Evolutionary conservation across 2,888 invertebrate species (phyloP).

Genomic region (Eupelmus urozonus): DNA sequence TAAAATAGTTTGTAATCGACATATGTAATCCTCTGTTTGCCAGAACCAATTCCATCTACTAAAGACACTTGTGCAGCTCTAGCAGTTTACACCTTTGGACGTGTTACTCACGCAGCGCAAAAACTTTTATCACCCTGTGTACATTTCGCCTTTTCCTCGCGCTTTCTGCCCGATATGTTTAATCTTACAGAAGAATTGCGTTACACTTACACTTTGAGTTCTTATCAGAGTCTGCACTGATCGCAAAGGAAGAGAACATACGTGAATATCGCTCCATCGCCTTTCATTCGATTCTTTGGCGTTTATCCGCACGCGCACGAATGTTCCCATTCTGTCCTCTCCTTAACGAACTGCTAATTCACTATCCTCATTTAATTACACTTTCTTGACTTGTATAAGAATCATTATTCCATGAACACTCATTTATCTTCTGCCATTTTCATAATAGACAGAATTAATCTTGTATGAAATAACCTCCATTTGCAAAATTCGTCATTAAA

Average conservation of each 20-base stretch:
- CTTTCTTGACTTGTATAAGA: no score
- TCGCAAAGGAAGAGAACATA: constrained; percentile 1
- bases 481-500: background rate
- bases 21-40: constrained; percentile 8
- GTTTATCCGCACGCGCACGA: constrained; percentile 16
- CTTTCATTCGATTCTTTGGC: constrained; percentile 43
- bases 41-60: constrained; percentile 10
- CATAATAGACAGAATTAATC: background rate
- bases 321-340: background rate
- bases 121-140: background rate
- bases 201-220: background rate
- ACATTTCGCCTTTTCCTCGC: background rate
- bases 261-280: constrained; percentile 12
- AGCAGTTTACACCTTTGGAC: constrained; percentile 3
- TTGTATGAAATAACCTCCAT: background rate
- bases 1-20: constrained; percentile 38
- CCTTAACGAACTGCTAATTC: background rate
- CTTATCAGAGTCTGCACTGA: constrained; percentile 3
- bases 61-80: constrained; percentile 40
- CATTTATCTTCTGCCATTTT: no score
- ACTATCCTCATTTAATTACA: no score
- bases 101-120: constrained; percentile 8
- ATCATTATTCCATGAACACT: no score
- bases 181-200: background rate
- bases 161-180: background rate